Conservation (phyloP, 2,113 vertebrate species). For the Aspidoscelis tigris region DNA sequence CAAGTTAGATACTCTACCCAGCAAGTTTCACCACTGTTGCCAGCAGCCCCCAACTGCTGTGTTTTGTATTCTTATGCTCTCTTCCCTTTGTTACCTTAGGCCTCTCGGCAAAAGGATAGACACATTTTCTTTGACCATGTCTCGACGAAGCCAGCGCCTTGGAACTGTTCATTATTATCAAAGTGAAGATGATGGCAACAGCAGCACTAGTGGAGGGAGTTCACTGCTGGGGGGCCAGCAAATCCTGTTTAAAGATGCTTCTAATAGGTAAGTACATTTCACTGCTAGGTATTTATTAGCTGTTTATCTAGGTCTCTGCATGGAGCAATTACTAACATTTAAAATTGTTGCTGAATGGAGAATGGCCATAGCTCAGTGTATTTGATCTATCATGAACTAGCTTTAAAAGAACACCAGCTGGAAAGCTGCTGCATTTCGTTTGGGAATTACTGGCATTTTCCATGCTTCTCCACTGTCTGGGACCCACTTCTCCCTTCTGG, state of each 20-base stretch:
- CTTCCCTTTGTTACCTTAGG: background rate
- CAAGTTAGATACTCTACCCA: background rate
- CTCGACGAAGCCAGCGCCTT: conserved; percentile 84
- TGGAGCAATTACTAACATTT: too few relatives aligned
- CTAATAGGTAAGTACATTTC: conserved; percentile 57
- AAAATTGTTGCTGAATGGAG: too few relatives aligned
- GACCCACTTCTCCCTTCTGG: too few relatives aligned
- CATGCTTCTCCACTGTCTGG: too few relatives aligned
- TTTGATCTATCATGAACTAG: too few relatives aligned
- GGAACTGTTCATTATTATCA: conserved; percentile 78
- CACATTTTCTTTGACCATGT: conserved; percentile 59
- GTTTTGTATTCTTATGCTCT: background rate
- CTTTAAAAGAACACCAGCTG: too few relatives aligned
- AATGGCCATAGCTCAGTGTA: too few relatives aligned
- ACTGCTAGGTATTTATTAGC: too few relatives aligned
- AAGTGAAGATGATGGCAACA: conserved; percentile 80
- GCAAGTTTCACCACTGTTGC: background rate
- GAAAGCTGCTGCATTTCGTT: too few relatives aligned
- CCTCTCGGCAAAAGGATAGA: conserved; percentile 1
- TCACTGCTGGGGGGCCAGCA: conserved; percentile 62
- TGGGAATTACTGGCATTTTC: too few relatives aligned
- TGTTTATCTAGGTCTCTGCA: too few relatives aligned
- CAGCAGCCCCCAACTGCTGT: background rate
- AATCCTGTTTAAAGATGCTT: conserved; percentile 65
- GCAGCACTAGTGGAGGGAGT: conserved; percentile 73